phyloP scores from a whole-genome alignment of 2,797 vertebrate species.

The Microctenopoma lineatum region DNA sequence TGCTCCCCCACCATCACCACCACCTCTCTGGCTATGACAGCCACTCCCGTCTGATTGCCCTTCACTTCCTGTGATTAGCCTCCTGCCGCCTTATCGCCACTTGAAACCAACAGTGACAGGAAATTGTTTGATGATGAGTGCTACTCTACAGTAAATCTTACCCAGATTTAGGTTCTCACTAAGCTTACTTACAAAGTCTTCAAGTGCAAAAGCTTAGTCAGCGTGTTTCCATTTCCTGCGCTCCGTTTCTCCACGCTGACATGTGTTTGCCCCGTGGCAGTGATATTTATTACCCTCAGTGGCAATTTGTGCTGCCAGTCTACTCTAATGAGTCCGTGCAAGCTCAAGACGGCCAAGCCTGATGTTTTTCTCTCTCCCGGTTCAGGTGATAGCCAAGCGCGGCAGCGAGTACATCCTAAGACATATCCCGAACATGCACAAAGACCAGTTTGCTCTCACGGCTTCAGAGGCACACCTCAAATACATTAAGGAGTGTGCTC shows the following conservation, averaged over 20 bases:
- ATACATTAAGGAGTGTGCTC: conserved; percentile 96
- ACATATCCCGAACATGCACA: conserved; percentile 98
- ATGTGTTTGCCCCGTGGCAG: conserved; percentile 47
- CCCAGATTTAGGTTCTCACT: conserved; percentile 45
- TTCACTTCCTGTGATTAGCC: conserved; percentile 79
- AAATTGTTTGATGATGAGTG: conserved; percentile 70
- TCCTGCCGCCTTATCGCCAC: conserved; percentile 65
- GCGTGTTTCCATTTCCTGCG: conserved; percentile 28
- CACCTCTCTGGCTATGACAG: conserved; percentile 17
- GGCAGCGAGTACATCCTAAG: conserved; percentile 97
- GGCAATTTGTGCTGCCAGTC: conserved; percentile 18
- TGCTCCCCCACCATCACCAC: neutral
- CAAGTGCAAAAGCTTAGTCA: conserved; percentile 31
- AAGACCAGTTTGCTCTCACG: conserved; percentile 95
- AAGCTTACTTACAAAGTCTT: conserved; percentile 36
- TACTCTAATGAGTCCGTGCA: conserved; percentile 10
- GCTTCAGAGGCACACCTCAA: conserved; percentile 96
- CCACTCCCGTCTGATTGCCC: conserved; percentile 75
- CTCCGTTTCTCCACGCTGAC: conserved; percentile 30
- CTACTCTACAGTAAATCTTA: conserved; percentile 44
- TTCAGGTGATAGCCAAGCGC: conserved; percentile 93
- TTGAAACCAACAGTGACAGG: conserved; percentile 62
- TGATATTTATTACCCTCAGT: conserved; percentile 34
- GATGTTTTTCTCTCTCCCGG: neutral
- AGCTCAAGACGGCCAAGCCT: conserved; percentile 21